phyloP scores from a whole-genome alignment of 2,113 vertebrate species.

The Zonotrichia leucophrys region DNA sequence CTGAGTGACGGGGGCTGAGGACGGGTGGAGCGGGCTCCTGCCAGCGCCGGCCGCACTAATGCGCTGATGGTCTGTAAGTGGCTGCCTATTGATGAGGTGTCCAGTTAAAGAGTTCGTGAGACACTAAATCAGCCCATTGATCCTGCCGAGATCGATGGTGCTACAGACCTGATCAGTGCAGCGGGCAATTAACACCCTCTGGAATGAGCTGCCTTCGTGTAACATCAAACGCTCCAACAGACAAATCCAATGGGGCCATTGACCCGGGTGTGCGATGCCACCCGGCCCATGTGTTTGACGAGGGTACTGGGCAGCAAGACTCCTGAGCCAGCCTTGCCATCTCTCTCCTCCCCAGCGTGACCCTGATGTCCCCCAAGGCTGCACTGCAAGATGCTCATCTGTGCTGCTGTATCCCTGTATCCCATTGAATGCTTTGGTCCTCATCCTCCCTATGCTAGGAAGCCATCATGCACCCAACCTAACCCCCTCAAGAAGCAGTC shows the following conservation, averaged over 20 bases:
- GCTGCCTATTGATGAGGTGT: constrained; percentile 83
- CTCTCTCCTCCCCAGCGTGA: background rate
- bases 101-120: constrained; percentile 83
- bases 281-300: accelerated
- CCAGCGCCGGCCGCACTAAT: background rate
- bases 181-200: constrained; percentile 77
- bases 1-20: constrained; percentile 38
- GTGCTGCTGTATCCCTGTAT: accelerated
- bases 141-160: constrained; percentile 81
- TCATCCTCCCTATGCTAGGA: background rate
- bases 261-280: background rate
- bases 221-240: constrained; percentile 73
- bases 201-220: constrained; percentile 70
- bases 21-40: background rate
- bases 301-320: background rate
- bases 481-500: background rate
- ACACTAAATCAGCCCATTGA: constrained; percentile 89
- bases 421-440: accelerated
- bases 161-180: constrained; percentile 75
- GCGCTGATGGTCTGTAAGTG: constrained; percentile 75
- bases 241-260: constrained; percentile 71
- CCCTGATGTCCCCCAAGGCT: background rate
- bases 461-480: accelerated
- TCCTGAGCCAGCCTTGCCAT: background rate
- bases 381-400: background rate